Evolutionary conservation across 2,797 vertebrate genomes (phyloP), one percentile per base, ranked within the genome.

Genomic region (Perodicticus potto): DNA sequence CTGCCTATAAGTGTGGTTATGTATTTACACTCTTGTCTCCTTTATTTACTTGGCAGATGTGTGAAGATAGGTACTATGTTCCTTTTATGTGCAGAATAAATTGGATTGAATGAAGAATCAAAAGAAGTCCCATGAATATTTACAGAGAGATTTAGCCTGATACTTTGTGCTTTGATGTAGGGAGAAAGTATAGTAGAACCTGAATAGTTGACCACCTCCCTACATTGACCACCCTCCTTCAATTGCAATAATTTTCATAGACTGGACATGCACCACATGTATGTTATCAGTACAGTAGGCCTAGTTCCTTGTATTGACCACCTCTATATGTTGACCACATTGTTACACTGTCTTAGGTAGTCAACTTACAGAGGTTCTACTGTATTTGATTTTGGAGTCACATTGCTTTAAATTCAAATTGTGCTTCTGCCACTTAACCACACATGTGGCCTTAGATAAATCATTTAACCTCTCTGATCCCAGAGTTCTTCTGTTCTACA

Each of bases 1-100:
- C 43, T 86, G 23, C 45, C 7, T 73, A 1, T 37, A 96, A 53
- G 37, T 84, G 11, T 78, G 55, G 34, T n/a, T 94, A 86, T 29
- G 37, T 61, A 78, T 80, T 89, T 86, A 61, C 3, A 55, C 17
- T 40, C 89, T 27, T 94, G 27, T 92, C 22, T 90, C 77, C 55
- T 86, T 69, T 61, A 94, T 74, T 91, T 84, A 69, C 82, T 87
- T 95, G 32, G 93, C 43, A 84, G 53, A 73, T 86, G 23, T 32
- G 12, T 63, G 34, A 78, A 20, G 23, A 12, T 84, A 37, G 32
- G 61, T 81, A 59, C 25, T 59, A 2, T 89, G 16, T 45, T 93
- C n/a, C 76, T 86, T 95, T 14, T 61, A 49, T 77, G 65, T 80
- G 40, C 19, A 86, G n/a, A 93, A 76, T 83, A 82, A 77, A 74